Base-by-base conservation (phyloP, 2,888 invertebrate genomes). In the Habroteleia sp. region DNA sequence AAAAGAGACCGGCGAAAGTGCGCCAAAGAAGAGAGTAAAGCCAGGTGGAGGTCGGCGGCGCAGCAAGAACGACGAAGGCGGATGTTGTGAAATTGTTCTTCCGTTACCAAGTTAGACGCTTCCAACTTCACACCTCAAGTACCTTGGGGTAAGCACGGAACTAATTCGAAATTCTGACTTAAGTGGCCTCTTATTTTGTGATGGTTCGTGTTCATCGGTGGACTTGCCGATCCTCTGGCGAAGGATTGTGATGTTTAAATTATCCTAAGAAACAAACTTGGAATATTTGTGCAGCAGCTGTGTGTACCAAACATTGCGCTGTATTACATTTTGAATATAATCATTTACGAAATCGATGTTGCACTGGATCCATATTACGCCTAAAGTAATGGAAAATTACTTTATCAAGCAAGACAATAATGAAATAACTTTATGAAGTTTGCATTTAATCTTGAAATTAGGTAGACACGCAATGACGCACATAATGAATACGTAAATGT, bases 81-180 rank as follows among this genome's bases (percentile, higher is more conserved):
- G 80, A 83, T 83, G 82, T 83, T 83, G 82, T 82, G 81, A 82
- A 85, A 84, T 84, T 84, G 84, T 83, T 84, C 83, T 83, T 83
- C 82, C 79, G 83, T 81, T 81, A 83, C 79, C 80, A 83, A 83
- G 81, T 82, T 82, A 81, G 81, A 80, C 77, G 81, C 81, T 80
- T 81, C 80, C 79, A 83, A 84, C 82, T 85, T 85, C 83, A 83
- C 84, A 83, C 84, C 83, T 83, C 83, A 81, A 83, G 83, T 83
- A 84, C 79, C 81, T 80, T 77, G 79, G 79, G 79, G 82, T 82
- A 81, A 84, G 81, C 80, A 79, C 72, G 78, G 77, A 84, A 84
- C 83, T 84, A 83, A 83, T 83, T 83, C 82, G 80, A 78, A 81
- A 84, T 83, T 82, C 83, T 78, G 79, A 79, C 81, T 78, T 79